A percentile compares a stretch with the other conserved stretches of the same genome.
phyloP scores from a whole-genome alignment of 2,888 invertebrate genomes.

The Deroplatys truncata region DNA sequence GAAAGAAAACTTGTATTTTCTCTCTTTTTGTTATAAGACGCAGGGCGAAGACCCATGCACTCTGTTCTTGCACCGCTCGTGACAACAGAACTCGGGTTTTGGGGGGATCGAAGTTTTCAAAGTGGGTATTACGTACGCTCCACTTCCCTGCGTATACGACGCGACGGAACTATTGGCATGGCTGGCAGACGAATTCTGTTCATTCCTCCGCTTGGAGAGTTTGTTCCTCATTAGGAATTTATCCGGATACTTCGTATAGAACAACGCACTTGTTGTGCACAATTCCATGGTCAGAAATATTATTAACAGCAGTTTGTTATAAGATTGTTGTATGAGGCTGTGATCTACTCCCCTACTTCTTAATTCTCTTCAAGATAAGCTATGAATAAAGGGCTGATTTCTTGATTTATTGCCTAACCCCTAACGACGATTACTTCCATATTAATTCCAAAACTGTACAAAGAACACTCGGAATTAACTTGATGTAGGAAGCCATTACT shows the following conservation, averaged over 20 bases:
- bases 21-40: neutral
- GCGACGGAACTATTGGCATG: neutral
- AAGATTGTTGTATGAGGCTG: too few species aligned
- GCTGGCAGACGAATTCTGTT: neutral
- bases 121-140: conserved; percentile 6
- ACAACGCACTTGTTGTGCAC: too few species aligned
- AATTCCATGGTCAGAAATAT: too few species aligned
- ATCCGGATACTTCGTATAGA: neutral
- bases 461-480: too few species aligned
- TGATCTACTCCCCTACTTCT: too few species aligned
- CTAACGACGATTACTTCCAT: too few species aligned
- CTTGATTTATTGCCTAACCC: too few species aligned
- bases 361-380: too few species aligned
- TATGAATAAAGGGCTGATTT: too few species aligned
- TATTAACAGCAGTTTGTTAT: too few species aligned
- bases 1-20: neutral
- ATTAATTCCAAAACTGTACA: too few species aligned
- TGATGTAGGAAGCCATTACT: too few species aligned
- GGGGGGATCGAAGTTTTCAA: neutral
- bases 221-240: neutral
- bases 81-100: neutral
- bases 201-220: neutral
- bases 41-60: neutral
- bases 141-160: neutral
- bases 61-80: neutral